Conservation (phyloP, 2,797 vertebrate species). For the Carcharodon carcharias region DNA sequence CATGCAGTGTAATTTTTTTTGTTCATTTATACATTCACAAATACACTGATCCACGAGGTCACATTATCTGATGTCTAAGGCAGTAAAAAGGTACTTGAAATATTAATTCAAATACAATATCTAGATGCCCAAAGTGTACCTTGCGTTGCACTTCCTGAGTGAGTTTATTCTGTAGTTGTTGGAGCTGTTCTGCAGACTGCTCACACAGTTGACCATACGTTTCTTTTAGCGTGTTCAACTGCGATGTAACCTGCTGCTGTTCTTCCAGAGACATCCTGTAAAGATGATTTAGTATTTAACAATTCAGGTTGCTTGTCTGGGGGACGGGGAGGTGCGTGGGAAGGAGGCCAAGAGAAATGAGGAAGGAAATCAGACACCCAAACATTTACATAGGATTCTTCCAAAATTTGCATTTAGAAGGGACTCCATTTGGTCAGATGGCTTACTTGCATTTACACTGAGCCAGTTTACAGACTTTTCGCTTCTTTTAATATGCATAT, state of each 20-base stretch:
- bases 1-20: constrained; percentile 1
- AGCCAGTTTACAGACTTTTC: not conserved
- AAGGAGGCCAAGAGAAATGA: not conserved
- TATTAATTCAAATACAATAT: not conserved
- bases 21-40: not conserved
- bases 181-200: constrained; percentile 75
- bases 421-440: not conserved
- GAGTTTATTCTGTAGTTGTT: constrained; percentile 82
- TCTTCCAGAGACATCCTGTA: constrained; percentile 77
- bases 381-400: not conserved
- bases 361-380: not conserved
- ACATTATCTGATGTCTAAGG: constrained; percentile 49
- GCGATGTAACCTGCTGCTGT: constrained; percentile 70
- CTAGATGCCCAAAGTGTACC: constrained; percentile 60
- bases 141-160: constrained; percentile 87
- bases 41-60: constrained; percentile 47
- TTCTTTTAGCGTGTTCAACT: constrained; percentile 69
- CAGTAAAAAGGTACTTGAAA: constrained; percentile 32
- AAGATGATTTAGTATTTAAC: not conserved
- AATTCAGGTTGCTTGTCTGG: not conserved
- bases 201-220: constrained; percentile 76
- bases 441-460: not conserved
- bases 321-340: not conserved
- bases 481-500: not conserved
- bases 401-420: not conserved